These are phyloP conservation scores for Bhutanitis thaidina DNA, from an alignment of 2,888 invertebrate genomes.

Conservation along the genomic window DNA sequence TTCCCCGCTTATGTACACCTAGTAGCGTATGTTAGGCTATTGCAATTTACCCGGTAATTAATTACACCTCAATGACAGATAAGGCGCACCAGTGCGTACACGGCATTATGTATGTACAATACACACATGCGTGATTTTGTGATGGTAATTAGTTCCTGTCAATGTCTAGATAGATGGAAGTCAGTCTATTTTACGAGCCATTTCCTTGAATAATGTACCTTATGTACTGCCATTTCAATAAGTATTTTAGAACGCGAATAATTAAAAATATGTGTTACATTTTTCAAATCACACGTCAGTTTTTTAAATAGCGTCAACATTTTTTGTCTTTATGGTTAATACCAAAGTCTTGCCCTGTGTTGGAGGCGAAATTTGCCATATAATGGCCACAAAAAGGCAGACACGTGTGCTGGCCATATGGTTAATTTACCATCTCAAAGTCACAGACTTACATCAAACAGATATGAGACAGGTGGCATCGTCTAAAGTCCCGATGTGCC, in stretches of 20 bases:
- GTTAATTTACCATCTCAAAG: too few species aligned
- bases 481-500: too few species aligned
- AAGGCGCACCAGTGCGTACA: conserved; percentile 56
- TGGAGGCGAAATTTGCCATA: too few species aligned
- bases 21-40: conserved; percentile 44
- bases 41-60: conserved; percentile 70
- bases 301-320: too few species aligned
- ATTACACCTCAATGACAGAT: conserved; percentile 74
- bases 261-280: not conserved
- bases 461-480: too few species aligned
- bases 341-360: too few species aligned
- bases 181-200: not conserved
- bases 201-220: not conserved
- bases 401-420: too few species aligned
- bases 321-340: too few species aligned
- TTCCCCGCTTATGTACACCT: conserved; percentile 54
- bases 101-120: conserved; percentile 21
- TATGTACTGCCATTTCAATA: not conserved
- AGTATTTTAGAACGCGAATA: not conserved
- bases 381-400: too few species aligned
- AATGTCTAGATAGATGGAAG: conserved; percentile 14
- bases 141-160: conserved; percentile 20
- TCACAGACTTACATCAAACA: too few species aligned
- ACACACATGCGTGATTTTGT: conserved; percentile 27
- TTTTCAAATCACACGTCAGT: too few species aligned